These are phyloP conservation scores for Branchellion lobata DNA, from an alignment of 2,888 invertebrate genomes.

Conservation along the genomic window DNA sequence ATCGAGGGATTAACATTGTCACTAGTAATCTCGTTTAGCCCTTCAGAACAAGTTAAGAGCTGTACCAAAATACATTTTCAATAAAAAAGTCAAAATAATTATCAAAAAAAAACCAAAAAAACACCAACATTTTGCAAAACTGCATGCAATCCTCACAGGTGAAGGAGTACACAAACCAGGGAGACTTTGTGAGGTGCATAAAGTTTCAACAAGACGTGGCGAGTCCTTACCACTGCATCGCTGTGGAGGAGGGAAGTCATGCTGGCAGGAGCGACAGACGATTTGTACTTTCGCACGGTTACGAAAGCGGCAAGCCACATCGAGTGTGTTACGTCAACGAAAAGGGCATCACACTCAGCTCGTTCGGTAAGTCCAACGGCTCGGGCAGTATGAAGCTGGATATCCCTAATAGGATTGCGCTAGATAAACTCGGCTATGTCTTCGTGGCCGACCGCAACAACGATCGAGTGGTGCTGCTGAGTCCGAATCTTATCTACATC, in stretches of 20 bases:
- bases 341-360: constrained; percentile 25
- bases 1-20: too few relatives aligned
- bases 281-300: constrained; percentile 44
- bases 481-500: constrained; percentile 45
- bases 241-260: not conserved
- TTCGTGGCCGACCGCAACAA: constrained; percentile 46
- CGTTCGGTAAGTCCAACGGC: constrained; percentile 44
- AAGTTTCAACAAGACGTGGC: constrained; percentile 43
- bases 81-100: not conserved
- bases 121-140: too few relatives aligned
- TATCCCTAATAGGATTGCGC: constrained; percentile 33
- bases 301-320: constrained; percentile 42
- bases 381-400: constrained; percentile 38
- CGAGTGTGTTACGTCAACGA: constrained; percentile 39
- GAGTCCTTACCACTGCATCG: constrained; percentile 37
- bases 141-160: too few relatives aligned
- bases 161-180: constrained; percentile 41
- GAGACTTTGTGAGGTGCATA: constrained; percentile 30
- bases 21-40: too few relatives aligned
- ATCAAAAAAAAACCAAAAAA: not conserved
- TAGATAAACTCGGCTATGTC: constrained; percentile 42
- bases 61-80: too few relatives aligned
- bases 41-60: too few relatives aligned
- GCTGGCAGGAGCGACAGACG: not conserved
- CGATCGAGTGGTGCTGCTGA: constrained; percentile 40